Conservation (phyloP, 2,888 invertebrate genomes). For the Drosophila atripex region DNA sequence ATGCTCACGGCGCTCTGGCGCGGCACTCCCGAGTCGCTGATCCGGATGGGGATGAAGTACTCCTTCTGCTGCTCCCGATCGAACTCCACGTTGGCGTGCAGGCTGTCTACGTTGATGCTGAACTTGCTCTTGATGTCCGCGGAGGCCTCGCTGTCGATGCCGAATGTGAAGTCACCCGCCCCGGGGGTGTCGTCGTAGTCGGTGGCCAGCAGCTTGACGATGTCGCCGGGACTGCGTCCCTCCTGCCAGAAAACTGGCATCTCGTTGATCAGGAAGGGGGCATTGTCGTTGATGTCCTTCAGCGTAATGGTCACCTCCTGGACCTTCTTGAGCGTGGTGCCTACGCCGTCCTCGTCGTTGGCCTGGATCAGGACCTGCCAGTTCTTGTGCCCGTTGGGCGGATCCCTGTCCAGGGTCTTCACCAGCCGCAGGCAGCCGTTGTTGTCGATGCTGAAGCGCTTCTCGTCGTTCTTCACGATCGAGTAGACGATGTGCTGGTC, state of each 20-base stretch:
- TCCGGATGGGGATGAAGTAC: conserved; percentile 94
- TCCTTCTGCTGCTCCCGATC: conserved; percentile 95
- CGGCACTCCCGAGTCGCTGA: conserved; percentile 93
- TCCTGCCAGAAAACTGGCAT: conserved; percentile 94
- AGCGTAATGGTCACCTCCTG: conserved; percentile 88
- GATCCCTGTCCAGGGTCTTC: conserved; percentile 93
- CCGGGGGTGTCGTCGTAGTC: conserved; percentile 93
- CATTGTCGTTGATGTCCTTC: conserved; percentile 96
- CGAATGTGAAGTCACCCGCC: conserved; percentile 90
- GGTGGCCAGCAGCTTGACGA: conserved; percentile 89
- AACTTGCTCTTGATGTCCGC: conserved; percentile 90
- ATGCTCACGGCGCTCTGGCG: conserved; percentile 91
- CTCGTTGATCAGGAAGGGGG: conserved; percentile 92
- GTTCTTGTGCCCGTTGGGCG: conserved; percentile 91
- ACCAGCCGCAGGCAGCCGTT: conserved; percentile 88
- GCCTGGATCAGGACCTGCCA: conserved; percentile 91
- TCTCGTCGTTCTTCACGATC: conserved; percentile 89
- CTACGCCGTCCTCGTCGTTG: conserved; percentile 90
- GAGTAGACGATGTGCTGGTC: conserved; percentile 92
- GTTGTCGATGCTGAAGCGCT: conserved; percentile 89
- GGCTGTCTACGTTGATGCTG: conserved; percentile 87
- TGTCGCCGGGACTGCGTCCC: conserved; percentile 88
- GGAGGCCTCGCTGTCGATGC: conserved; percentile 85
- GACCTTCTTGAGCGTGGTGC: conserved; percentile 85
- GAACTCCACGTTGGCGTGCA: conserved; percentile 90